Conservation (phyloP, 2,113 vertebrate genomes). For the Tenrec ecaudatus region DNA sequence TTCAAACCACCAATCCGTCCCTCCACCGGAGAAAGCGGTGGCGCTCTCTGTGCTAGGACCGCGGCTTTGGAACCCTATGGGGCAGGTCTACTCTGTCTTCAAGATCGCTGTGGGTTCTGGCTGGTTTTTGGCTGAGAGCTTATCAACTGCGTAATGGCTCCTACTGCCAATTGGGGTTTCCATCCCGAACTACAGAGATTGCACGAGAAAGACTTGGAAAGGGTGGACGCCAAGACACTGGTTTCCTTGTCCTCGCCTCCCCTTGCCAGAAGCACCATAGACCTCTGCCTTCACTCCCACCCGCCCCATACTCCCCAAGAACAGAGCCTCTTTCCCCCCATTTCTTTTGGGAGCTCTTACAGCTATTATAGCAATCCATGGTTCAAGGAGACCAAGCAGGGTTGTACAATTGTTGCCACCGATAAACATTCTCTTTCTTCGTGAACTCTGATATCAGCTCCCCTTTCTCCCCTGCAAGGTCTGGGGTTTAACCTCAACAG, state of each 20-base stretch:
- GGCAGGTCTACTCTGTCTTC: too few relatives aligned
- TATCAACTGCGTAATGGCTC: background rate
- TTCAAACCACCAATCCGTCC: background rate
- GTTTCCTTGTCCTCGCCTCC: background rate
- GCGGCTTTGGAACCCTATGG: too few relatives aligned
- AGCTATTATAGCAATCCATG: too few relatives aligned
- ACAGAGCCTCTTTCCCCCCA: too few relatives aligned
- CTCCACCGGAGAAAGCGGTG: background rate
- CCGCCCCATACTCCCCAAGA: background rate
- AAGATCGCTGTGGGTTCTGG: too few relatives aligned
- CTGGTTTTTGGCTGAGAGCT: background rate
- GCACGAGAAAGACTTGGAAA: slow-evolving; percentile 22
- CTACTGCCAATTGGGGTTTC: background rate
- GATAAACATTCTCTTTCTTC: too few relatives aligned
- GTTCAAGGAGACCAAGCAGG: too few relatives aligned
- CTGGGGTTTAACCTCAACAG: too few relatives aligned
- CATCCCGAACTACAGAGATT: background rate
- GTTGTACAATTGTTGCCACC: too few relatives aligned
- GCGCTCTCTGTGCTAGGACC: background rate
- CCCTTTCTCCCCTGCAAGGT: too few relatives aligned
- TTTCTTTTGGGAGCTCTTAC: background rate
- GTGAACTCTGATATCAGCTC: too few relatives aligned
- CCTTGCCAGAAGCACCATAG: background rate
- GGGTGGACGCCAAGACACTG: background rate
- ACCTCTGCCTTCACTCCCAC: background rate